phyloP scores from a whole-genome alignment of 2,797 vertebrate genomes.

The Neosilurus mollespiculum region DNA sequence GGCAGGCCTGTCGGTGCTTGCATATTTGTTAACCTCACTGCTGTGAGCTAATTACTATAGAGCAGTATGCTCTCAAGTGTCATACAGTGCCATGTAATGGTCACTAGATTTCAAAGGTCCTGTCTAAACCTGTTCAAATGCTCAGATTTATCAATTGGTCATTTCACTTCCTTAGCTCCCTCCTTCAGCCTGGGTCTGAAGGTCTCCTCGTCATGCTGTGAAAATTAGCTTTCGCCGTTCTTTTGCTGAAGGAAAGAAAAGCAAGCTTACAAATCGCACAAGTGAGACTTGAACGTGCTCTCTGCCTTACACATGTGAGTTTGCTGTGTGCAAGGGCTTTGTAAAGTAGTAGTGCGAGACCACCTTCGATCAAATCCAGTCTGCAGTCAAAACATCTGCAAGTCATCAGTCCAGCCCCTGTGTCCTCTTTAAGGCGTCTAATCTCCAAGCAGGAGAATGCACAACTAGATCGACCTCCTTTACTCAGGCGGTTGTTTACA shows the following conservation, averaged over 20 bases:
- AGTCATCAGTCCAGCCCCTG: slow-evolving; percentile 37
- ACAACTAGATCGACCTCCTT: slow-evolving; percentile 34
- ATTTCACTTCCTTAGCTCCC: slow-evolving; percentile 7
- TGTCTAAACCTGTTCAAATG: not conserved
- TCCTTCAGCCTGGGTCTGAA: slow-evolving; percentile 20
- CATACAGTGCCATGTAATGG: slow-evolving; percentile 54
- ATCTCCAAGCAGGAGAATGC: slow-evolving; percentile 46
- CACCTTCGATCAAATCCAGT: slow-evolving; percentile 65
- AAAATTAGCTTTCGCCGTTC: slow-evolving; percentile 42
- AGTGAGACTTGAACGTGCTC: slow-evolving; percentile 66
- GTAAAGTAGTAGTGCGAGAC: slow-evolving; percentile 35
- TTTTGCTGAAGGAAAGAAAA: slow-evolving; percentile 15
- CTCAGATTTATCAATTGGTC: slow-evolving; percentile 23
- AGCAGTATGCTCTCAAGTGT: slow-evolving; percentile 40
- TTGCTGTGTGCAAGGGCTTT: slow-evolving; percentile 23
- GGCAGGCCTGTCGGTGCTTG: slow-evolving; percentile 49
- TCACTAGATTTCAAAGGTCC: slow-evolving; percentile 51
- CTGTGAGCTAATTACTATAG: slow-evolving; percentile 60
- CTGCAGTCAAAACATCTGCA: slow-evolving; percentile 56
- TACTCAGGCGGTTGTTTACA: slow-evolving; percentile 13
- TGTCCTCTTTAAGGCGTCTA: slow-evolving; percentile 40
- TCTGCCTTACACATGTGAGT: slow-evolving; percentile 51
- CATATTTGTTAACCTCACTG: slow-evolving; percentile 43
- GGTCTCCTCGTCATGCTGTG: slow-evolving; percentile 31
- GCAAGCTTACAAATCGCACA: slow-evolving; percentile 61